A percentile compares a stretch with the other conserved stretches of the same genome.
phyloP scores from a whole-genome alignment of 2,113 vertebrate species.

The Thermophis baileyi region DNA sequence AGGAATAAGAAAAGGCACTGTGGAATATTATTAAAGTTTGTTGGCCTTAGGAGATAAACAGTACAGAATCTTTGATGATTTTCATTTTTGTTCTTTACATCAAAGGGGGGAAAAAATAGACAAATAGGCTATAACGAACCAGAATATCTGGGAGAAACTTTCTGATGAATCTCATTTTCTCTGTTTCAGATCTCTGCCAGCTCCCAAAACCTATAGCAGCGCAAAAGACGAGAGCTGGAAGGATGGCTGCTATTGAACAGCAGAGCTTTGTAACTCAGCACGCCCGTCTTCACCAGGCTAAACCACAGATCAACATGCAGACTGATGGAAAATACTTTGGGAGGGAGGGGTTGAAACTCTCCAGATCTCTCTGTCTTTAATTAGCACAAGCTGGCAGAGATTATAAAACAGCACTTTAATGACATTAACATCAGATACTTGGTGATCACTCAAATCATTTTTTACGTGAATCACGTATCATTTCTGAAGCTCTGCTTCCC shows the following conservation, averaged over 20 bases:
- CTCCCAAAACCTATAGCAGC: conserved; percentile 83
- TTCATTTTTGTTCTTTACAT: not conserved
- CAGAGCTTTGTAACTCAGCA: conserved; percentile 58
- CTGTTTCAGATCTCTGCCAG: conserved; percentile 84
- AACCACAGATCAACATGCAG: conserved; percentile 69
- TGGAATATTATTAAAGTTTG: not conserved
- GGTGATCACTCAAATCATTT: conserved; percentile 76
- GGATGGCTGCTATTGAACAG: conserved; percentile 92
- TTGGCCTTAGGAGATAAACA: not conserved
- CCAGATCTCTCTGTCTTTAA: conserved; percentile 77
- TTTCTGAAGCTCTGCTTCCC: conserved; percentile 52
- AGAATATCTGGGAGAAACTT: not conserved
- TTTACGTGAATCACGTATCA: conserved; percentile 65
- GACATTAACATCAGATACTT: conserved; percentile 78
- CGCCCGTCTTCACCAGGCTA: conserved; percentile 67
- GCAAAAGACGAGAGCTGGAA: conserved; percentile 94
- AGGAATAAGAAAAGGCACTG: not conserved
- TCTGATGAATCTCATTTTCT: conserved; percentile 1
- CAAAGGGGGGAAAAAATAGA: not conserved
- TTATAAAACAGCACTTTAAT: conserved; percentile 94
- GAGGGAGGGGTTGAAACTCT: conserved; percentile 67
- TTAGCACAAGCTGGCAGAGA: conserved; percentile 79
- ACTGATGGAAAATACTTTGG: conserved; percentile 71
- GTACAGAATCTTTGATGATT: not conserved
- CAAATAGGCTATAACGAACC: not conserved